These are phyloP conservation scores for Megaustenia siamemsis DNA, from an alignment of 2,888 invertebrate genomes.

Conservation along the genomic window DNA sequence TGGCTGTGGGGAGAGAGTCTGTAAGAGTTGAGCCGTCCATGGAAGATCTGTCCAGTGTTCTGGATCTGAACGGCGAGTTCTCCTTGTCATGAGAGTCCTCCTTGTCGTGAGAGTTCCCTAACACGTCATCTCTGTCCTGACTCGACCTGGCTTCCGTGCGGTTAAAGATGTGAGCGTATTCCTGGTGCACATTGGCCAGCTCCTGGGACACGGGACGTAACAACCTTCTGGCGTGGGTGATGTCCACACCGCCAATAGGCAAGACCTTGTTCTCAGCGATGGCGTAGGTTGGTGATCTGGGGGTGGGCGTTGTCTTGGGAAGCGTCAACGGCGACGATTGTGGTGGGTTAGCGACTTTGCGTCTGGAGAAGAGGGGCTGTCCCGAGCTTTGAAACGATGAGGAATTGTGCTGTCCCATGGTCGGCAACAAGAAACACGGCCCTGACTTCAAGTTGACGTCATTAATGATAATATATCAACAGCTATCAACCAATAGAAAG, in stretches of 20 bases:
- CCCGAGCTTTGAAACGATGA: conserved; percentile 23
- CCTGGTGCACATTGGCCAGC: conserved; percentile 67
- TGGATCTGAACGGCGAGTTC: too few species aligned
- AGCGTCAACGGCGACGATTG: conserved; percentile 63
- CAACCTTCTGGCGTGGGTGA: conserved; percentile 54
- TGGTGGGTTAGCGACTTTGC: conserved; percentile 24
- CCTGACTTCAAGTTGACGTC: neutral
- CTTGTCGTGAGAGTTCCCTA: neutral
- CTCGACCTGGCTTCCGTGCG: conserved; percentile 46
- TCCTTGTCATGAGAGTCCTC: conserved; percentile 15
- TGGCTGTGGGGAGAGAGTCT: too few species aligned
- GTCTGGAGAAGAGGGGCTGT: neutral
- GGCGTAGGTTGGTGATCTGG: conserved; percentile 67
- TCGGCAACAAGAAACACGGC: neutral
- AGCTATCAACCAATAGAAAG: neutral
- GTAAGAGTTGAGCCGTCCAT: too few species aligned
- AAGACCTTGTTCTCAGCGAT: conserved; percentile 70
- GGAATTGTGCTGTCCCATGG: conserved; percentile 45
- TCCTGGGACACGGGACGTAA: conserved; percentile 72
- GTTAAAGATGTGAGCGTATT: conserved; percentile 66
- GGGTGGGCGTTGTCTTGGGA: conserved; percentile 62
- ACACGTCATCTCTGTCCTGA: neutral
- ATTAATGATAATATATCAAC: neutral
- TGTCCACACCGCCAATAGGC: conserved; percentile 60
- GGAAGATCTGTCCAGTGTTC: too few species aligned